phyloP scores from a whole-genome alignment of 2,797 vertebrate genomes.

The Malacoctenus gilli region DNA sequence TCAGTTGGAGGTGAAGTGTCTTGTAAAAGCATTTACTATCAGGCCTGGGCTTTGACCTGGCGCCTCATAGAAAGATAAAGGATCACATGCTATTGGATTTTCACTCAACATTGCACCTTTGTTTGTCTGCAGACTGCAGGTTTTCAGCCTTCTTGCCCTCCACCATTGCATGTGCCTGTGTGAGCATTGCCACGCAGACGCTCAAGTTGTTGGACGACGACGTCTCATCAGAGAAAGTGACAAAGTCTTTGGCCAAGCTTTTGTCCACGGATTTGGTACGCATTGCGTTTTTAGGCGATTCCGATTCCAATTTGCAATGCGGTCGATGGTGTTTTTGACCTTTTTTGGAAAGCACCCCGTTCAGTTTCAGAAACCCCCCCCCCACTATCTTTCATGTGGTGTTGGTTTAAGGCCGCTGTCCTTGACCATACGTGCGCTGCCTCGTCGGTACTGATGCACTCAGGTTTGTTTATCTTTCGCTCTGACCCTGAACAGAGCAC shows the following conservation, averaged over 20 bases:
- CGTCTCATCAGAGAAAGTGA: slow-evolving; percentile 27
- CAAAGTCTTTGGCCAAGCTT: slow-evolving; percentile 52
- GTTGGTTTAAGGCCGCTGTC: no score
- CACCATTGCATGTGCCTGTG: slow-evolving; percentile 63
- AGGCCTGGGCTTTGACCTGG: no score
- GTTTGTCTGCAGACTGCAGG: slow-evolving; percentile 55
- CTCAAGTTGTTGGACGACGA: slow-evolving; percentile 41
- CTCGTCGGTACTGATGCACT: slow-evolving; percentile 3
- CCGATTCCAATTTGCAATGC: no score
- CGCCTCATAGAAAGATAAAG: no score
- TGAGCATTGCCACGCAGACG: slow-evolving; percentile 48
- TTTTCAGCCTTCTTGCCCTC: slow-evolving; percentile 68
- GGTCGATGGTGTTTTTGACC: slow-evolving; percentile 46
- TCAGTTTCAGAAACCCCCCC: no score
- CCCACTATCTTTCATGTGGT: no score
- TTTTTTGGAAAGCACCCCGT: slow-evolving; percentile 17
- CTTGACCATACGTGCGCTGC: background rate
- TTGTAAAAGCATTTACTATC: no score
- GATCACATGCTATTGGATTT: no score
- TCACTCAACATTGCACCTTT: no score
- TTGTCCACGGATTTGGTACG: slow-evolving; percentile 67
- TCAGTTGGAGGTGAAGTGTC: no score
- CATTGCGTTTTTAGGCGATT: slow-evolving; percentile 64
- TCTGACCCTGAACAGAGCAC: slow-evolving; percentile 77
- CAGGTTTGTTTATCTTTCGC: slow-evolving; percentile 20